Conservation (phyloP, 2,888 invertebrate species). For the Metopia argyrocephala region DNA sequence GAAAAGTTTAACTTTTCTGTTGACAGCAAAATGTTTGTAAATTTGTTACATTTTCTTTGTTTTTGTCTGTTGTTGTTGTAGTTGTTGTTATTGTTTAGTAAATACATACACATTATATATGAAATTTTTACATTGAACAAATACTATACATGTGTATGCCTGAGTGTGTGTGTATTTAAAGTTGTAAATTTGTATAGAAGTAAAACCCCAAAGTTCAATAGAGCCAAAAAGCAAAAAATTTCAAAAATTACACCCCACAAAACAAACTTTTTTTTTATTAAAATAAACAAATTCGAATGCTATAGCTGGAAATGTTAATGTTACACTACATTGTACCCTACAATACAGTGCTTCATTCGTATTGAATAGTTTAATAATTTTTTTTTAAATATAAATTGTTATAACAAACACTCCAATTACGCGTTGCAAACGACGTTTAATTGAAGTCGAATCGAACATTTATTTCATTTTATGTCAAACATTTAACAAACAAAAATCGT, state of each 20-base stretch:
- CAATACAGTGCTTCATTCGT: too few species aligned
- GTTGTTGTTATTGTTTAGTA: background rate
- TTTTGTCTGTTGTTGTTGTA: slow-evolving; percentile 15
- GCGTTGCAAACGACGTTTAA: too few species aligned
- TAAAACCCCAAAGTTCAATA: slow-evolving; percentile 34
- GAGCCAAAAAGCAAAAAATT: background rate
- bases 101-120: background rate
- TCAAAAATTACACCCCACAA: background rate
- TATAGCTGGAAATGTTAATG: too few species aligned
- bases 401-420: too few species aligned
- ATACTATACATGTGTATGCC: background rate
- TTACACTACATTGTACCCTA: too few species aligned
- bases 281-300: background rate
- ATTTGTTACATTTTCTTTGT: slow-evolving; percentile 42
- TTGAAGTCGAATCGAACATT: too few species aligned
- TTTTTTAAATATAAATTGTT: too few species aligned
- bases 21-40: slow-evolving; percentile 60
- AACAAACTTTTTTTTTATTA: background rate
- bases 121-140: background rate
- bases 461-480: too few species aligned
- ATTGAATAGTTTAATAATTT: too few species aligned
- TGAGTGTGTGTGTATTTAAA: slow-evolving; percentile 3
- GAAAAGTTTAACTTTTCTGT: slow-evolving; percentile 57
- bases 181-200: slow-evolving; percentile 9
- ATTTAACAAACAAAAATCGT: too few species aligned